Base-by-base conservation (phyloP, 2,888 invertebrate genomes). In the Dysmachus trigonus region DNA sequence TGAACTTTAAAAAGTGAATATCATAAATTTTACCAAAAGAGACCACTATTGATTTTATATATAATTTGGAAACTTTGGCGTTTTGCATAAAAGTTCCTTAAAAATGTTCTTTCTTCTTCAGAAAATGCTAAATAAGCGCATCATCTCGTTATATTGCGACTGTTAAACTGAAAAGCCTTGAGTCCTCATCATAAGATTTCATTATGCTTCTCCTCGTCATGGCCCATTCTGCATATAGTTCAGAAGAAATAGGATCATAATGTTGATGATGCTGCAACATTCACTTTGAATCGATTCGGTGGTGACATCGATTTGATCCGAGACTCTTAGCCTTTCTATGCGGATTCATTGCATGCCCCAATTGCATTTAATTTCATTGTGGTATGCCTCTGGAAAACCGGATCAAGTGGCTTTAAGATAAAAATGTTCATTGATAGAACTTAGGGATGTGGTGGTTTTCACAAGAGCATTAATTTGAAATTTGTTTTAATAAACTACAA, bases 231-330 rank as follows among this genome's bases (percentile, higher is more conserved):
- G 62, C 22, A 62, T 62, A 62, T 62, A 62, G 27, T 62, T 62
- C 62, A 62, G 22, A 22, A 7, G 62, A 18, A 62, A 62, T 2
- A 62, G 62, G 47, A 47, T n/a, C n/a, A n/a, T 41, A 31, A 47
- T 77, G 30, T 8, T 77, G 77, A 47, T 77, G 77, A 77, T 30
- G 27, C 51, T 77, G 47, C 77, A 77, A 0, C 30, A 15, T 77
- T 77, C 76, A 27, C 13, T 13, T 77, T 38, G 41, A 35, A 77
- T 77, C 77, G 47, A 77, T 77, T 77, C 30, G 4, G 27, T 77
- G 41, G 38, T 77, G 47, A 77, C 77, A 77, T 77, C 77, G 47
- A 77, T 47, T 77, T 47, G 47, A 77, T 41, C 47, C 10, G 27
- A 47, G 47, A n/a, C 47, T 47, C 22, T 77, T 10, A 38, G 30